Evolutionary conservation across 2,888 invertebrate genomes (phyloP).

Genomic region (Lissocephala sabroskyi): DNA sequence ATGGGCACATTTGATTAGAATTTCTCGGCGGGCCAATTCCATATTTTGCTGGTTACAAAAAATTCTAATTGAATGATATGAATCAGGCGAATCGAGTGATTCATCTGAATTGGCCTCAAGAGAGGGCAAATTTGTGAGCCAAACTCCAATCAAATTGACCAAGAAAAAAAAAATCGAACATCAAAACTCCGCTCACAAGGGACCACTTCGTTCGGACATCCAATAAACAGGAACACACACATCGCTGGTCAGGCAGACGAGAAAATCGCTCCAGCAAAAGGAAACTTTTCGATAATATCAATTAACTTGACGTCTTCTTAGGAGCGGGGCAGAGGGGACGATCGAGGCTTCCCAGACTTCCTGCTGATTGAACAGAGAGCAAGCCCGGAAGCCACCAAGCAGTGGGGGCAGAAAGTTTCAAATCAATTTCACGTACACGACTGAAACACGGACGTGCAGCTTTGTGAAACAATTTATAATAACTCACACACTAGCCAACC

Average conservation of each 20-base stretch:
- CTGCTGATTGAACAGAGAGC: too few relatives aligned
- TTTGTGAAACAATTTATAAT: slow-evolving; percentile 47
- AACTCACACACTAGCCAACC: slow-evolving; percentile 10
- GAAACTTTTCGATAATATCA: slow-evolving; percentile 58
- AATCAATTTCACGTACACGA: slow-evolving; percentile 59
- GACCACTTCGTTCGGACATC: too few relatives aligned
- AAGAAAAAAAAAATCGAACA: neutral
- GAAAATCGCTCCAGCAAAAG: slow-evolving; percentile 1
- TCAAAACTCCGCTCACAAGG: neutral
- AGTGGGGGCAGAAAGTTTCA: slow-evolving; percentile 37
- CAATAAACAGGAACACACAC: neutral
- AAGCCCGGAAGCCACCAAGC: too few relatives aligned
- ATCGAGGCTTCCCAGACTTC: too few relatives aligned
- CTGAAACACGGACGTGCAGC: slow-evolving; percentile 57
- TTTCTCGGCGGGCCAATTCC: too few relatives aligned
- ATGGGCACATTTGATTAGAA: too few relatives aligned
- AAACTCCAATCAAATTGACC: neutral
- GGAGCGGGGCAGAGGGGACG: too few relatives aligned
- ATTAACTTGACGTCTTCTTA: slow-evolving; percentile 36
- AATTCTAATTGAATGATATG: slow-evolving; percentile 35
- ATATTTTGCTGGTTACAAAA: too few relatives aligned
- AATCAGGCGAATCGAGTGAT: too few relatives aligned
- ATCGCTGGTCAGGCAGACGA: neutral
- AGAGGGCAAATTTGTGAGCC: slow-evolving; percentile 8
- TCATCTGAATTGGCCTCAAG: slow-evolving; percentile 26